Conservation (phyloP, 2,113 vertebrate species). For the Ceratotherium simum region DNA sequence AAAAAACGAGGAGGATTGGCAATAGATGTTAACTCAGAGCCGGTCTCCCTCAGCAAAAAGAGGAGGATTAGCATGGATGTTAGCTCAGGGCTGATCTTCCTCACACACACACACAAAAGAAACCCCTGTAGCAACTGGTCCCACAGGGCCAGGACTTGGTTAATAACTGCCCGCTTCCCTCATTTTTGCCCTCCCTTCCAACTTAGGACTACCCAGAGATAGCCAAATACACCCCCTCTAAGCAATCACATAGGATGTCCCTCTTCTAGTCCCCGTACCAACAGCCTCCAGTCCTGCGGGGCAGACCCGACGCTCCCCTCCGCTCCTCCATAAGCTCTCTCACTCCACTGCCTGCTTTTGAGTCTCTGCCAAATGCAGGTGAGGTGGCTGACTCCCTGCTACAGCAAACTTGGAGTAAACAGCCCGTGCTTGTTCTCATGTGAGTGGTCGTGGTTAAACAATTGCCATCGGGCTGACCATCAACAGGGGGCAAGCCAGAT, state of each 20-base stretch:
- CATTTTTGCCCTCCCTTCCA: fast-evolving
- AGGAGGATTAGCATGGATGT: too few relatives aligned
- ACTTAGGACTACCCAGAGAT: fast-evolving
- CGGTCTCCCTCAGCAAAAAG: too few relatives aligned
- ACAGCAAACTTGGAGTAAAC: fast-evolving
- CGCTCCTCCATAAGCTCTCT: fast-evolving
- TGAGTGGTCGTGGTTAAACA: not conserved
- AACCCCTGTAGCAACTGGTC: too few relatives aligned
- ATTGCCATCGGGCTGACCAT: not conserved
- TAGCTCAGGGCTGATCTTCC: too few relatives aligned
- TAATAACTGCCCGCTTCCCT: fast-evolving
- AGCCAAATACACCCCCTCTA: fast-evolving
- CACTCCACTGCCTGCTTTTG: fast-evolving
- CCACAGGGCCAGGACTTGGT: fast-evolving
- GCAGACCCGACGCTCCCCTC: fast-evolving
- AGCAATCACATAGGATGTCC: fast-evolving
- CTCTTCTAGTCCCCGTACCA: not conserved
- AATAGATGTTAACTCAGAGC: too few relatives aligned
- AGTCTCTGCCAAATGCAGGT: fast-evolving
- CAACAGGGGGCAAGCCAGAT: fast-evolving
- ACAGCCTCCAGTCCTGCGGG: not conserved
- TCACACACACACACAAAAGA: too few relatives aligned
- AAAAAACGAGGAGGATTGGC: too few relatives aligned
- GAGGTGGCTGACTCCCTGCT: fast-evolving
- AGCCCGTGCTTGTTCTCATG: not conserved